Percentiles rank a stretch among this genome's conserved stretches.
Evolutionary conservation across 2,888 invertebrate species (phyloP).

Genomic region (Hydriomena furcata): DNA sequence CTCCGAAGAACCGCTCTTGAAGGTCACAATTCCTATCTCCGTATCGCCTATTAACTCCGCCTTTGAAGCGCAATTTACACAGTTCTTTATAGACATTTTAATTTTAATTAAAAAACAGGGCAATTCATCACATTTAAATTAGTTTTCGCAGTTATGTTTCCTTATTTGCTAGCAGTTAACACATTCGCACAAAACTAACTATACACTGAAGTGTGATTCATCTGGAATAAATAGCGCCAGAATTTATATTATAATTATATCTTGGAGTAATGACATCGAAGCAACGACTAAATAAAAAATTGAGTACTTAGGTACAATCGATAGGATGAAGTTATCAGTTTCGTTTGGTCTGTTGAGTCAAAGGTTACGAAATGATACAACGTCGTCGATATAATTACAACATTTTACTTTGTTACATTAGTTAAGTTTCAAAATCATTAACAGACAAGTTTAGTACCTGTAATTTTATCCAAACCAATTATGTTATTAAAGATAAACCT

Average conservation of each 20-base stretch:
- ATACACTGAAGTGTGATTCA: slow-evolving; percentile 3
- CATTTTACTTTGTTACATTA: not conserved
- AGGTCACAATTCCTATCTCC: slow-evolving; percentile 10
- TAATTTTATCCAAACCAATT: not conserved
- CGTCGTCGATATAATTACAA: slow-evolving; percentile 4
- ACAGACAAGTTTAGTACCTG: not conserved
- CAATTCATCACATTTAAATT: not conserved
- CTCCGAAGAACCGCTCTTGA: slow-evolving; percentile 14
- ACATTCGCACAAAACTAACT: not conserved
- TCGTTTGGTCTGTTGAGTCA: slow-evolving; percentile 11
- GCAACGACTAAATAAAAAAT: slow-evolving; percentile 20
- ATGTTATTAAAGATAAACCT: no score
- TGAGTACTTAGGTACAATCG: not conserved
- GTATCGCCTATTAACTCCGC: slow-evolving; percentile 11
- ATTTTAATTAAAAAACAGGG: not conserved
- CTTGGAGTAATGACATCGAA: slow-evolving; percentile 14
- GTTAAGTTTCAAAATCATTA: slow-evolving; percentile 3
- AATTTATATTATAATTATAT: no score
- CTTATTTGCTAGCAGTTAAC: not conserved
- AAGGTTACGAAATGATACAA: slow-evolving; percentile 19
- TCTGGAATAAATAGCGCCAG: slow-evolving; percentile 7
- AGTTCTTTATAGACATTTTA: slow-evolving; percentile 15
- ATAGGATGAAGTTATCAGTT: slow-evolving; percentile 23
- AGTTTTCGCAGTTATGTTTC: not conserved
- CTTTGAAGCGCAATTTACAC: not conserved